Base-by-base conservation (phyloP, 2,888 invertebrate species). In the Buathra laborator region DNA sequence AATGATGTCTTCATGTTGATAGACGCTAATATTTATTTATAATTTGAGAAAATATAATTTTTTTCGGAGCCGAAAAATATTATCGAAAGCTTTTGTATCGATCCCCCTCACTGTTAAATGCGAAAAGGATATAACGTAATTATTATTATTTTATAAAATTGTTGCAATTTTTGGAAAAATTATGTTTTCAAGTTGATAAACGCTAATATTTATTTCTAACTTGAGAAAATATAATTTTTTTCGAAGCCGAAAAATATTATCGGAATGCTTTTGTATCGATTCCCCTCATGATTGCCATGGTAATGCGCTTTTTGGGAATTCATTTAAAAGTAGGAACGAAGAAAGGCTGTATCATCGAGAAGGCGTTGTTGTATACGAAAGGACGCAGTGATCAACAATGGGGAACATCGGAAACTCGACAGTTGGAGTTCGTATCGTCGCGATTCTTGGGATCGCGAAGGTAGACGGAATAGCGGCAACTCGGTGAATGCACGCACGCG, bases 341-440 rank as follows among this genome's bases (percentile, higher is more conserved):
- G 56, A 24, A 51, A 10, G 68, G 68, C 68, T 53, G 32, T 12
- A 32, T 78, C 72, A 75, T 75, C 46, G 62, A 68, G 51, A 56
- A 14, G 56, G 32, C 32, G n/a, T 46, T 4, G 29, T n/a, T 43
- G 16, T 43, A 43, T 43, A 24, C 51, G 64, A 70, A 81, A 81
- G 5, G 9, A 51, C 67, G 72, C 81, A 68, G 72, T 72, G 48
- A 71, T 66, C 37, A 53, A 71, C 67, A 81, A 81, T 75, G 67
- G 81, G 83, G 72, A 70, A 78, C 76, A 75, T 86, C 43, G 83
- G 87, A 87, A 86, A 71, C 66, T 80, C 85, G 88, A 87, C 88
- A 87, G 89, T 89, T 89, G 88, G 86, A 83, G 81, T 76, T 85
- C 84, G 86, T 83, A 84, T 86, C 81, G 83, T 81, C 82, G 86